Evolutionary conservation across 1,140 invertebrate species (phyloP).

Genomic region (Drosophila auraria): DNA sequence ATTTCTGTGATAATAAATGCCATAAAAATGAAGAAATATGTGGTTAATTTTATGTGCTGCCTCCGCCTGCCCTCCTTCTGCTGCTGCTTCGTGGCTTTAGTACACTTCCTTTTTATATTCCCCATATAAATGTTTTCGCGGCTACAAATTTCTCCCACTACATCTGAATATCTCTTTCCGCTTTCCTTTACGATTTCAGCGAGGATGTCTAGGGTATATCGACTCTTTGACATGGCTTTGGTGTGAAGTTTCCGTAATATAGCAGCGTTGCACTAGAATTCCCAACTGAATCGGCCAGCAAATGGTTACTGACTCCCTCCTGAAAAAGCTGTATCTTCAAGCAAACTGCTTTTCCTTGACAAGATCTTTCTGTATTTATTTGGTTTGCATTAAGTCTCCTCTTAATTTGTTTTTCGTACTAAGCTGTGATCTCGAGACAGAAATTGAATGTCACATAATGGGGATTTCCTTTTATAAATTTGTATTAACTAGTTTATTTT

Average conservation of each 20-base stretch:
- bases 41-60: conserved; percentile 82
- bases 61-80: conserved; percentile 1
- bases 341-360: neutral
- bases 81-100: conserved; percentile 12
- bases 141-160: conserved; percentile 66
- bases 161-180: conserved; percentile 41
- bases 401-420: too few relatives aligned
- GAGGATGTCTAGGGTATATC: conserved; percentile 26
- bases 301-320: too few relatives aligned
- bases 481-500: too few relatives aligned
- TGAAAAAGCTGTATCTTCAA: too few relatives aligned
- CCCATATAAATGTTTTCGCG: conserved; percentile 80
- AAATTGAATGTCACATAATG: too few relatives aligned
- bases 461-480: too few relatives aligned
- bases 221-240: neutral
- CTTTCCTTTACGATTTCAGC: conserved; percentile 34
- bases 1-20: conserved; percentile 84
- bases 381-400: too few relatives aligned
- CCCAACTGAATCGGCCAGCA: too few relatives aligned
- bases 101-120: conserved; percentile 75
- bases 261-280: neutral
- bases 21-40: conserved; percentile 84
- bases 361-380: neutral
- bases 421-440: too few relatives aligned
- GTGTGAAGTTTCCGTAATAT: too few relatives aligned